Evolutionary conservation across 2,113 vertebrate genomes (phyloP), one percentile per base, ranked within the genome.

Genomic region (Panurus biarmicus): DNA sequence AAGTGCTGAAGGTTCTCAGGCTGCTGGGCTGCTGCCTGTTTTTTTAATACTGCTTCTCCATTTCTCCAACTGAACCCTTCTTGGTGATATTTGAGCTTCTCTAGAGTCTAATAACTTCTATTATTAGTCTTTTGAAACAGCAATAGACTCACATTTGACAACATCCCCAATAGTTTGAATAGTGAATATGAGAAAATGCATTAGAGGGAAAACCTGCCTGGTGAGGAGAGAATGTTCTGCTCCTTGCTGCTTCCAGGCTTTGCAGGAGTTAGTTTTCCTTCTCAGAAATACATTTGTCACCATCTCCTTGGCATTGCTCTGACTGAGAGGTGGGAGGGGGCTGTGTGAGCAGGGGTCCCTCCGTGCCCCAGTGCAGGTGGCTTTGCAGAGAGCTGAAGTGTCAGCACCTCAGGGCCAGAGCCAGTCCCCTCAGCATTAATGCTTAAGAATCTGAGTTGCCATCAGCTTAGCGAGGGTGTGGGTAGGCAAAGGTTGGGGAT

Each of bases 51-150:
- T 62, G 16, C n/a, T 71, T 71, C 69, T 81, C 47, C 9, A 7
- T 33, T 70, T 86, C 57, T 92, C 40, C 36, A 73, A 1, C 42
- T 26, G 29, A 76, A 74, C 29, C 79, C 75, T 74, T 35, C 58
- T 45, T 26, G 9, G 75, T 25, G 50, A 70, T 90, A n/a, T 47
- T 36, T 83, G 60, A 94, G 35, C 26, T 47, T 94, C 74, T 86
- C 92, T 58, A 2, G n/a, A 72, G 54, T 31, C 47, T 62, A 54
- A 69, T 88, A 85, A 80, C 35, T 44, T 60, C 62, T 70, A 16
- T 82, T 87, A 85, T 87, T 88, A 88, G 64, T n/a, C 42, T 66
- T 93, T 83, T 66, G 26, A 83, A 91, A 14, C 24, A 42, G 40
- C 62, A 54, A 3, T 29, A 44, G 45, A 18, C 58, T 47, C 50